Conservation (phyloP, 1,140 invertebrate genomes). For the Lepidurus arcticus region DNA sequence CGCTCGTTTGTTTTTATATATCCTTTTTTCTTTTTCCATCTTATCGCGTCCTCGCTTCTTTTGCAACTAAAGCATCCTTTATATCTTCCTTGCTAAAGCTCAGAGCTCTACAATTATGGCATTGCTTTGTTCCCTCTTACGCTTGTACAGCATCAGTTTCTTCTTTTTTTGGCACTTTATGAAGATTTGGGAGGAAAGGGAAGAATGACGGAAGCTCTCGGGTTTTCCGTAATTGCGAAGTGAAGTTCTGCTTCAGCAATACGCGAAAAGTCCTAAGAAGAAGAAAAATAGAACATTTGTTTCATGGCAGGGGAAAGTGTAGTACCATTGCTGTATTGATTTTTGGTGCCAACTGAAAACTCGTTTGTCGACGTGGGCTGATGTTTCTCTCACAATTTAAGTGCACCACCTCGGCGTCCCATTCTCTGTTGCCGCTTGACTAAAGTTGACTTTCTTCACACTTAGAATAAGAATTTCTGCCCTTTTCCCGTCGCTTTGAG, state of each 20-base stretch:
- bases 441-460: conserved; percentile 10
- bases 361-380: not conserved
- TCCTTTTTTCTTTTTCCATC: not conserved
- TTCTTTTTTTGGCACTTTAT: not conserved
- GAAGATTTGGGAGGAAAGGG: not conserved
- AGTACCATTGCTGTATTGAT: conserved; percentile 13
- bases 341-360: conserved; percentile 5
- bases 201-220: not conserved
- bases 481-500: not conserved
- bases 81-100: not conserved
- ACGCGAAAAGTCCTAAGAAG: not conserved
- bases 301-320: not conserved
- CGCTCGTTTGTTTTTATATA: not conserved
- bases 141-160: not conserved
- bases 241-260: conserved; percentile 18
- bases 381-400: conserved; percentile 20
- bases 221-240: conserved; percentile 21
- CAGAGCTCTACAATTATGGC: not conserved
- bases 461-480: not conserved
- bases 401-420: not conserved
- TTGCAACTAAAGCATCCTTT: not conserved
- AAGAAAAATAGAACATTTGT: conserved; percentile 3
- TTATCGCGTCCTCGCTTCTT: not conserved
- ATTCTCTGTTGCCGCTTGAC: not conserved
- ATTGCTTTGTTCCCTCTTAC: not conserved